Evolutionary conservation across 2,797 vertebrate genomes (phyloP), one percentile per base, ranked within the genome.

Genomic region (Okamejei kenojei): DNA sequence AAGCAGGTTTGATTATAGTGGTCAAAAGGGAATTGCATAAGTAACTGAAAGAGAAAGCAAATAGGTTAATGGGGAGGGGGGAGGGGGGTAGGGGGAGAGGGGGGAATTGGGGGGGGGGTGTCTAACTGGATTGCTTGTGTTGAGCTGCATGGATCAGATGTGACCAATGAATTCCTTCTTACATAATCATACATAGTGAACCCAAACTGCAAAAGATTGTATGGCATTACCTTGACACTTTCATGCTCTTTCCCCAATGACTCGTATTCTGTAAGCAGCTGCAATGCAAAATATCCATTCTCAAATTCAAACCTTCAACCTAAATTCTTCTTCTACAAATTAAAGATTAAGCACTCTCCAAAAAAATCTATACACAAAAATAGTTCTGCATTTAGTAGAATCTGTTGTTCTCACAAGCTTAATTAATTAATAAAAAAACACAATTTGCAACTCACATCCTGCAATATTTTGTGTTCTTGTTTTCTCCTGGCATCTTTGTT

Each of bases 401-500:
- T 88, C 61, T 32, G n/a, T 35, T 32, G 19, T 17, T 88, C n/a
- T 68, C n/a, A 65, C n/a, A 21, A 35, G 7, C 0, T 63, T 65
- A 63, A 17, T n/a, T 29, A 84, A 61, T 68, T 35, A 26, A 35
- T 65, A 0, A 1, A 88, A 88, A n/a, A n/a, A n/a, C n/a, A 63
- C 10, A 11, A 88, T 88, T 68, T 17, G 2, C 3, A 29, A 96
- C 98, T 97, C 95, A 99, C 99, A 6, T 99, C 97, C 94, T 99
- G 98, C 95, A 99, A 98, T 97, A 98, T 98, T 95, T 96, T 97
- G 95, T 97, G 97, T 95, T 99, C 98, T n/a, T 97, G 96, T 94
- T 97, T 97, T 3, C 97, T 96, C 93, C 95, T 95, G 0, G 96
- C 95, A 92, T 98, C 98, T 95, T 97, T 97, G 82, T 98, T 97